phyloP scores from a whole-genome alignment of 2,888 invertebrate genomes.

The Lepidonotus clava region DNA sequence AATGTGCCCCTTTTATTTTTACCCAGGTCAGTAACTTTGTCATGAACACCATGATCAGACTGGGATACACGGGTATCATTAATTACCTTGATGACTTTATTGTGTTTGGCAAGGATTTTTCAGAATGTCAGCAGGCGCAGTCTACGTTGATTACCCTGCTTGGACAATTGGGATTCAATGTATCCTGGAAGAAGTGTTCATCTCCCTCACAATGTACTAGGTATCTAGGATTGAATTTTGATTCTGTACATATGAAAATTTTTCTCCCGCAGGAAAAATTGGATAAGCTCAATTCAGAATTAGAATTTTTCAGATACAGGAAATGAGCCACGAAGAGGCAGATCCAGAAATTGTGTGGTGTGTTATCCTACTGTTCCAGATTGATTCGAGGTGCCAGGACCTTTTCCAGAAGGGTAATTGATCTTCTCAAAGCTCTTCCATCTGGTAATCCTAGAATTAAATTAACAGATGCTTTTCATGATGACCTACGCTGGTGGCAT shows the following conservation, averaged over 20 bases:
- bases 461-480: neutral
- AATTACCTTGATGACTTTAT: no score
- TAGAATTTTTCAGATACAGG: neutral
- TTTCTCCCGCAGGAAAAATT: neutral
- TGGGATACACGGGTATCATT: no score
- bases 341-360: neutral
- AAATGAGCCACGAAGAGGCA: neutral
- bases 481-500: neutral
- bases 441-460: no score
- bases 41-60: no score
- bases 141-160: neutral
- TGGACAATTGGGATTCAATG: neutral
- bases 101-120: neutral
- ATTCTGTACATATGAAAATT: neutral
- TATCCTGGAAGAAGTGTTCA: no score
- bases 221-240: neutral
- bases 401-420: no score
- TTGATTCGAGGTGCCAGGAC: no score
- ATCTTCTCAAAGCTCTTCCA: no score
- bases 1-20: no score
- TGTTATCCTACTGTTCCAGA: no score
- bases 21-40: no score
- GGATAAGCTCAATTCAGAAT: neutral
- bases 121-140: neutral
- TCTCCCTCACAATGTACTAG: neutral